Conservation (phyloP, 1,140 invertebrate genomes). For the Gonatopus flavifemur region DNA sequence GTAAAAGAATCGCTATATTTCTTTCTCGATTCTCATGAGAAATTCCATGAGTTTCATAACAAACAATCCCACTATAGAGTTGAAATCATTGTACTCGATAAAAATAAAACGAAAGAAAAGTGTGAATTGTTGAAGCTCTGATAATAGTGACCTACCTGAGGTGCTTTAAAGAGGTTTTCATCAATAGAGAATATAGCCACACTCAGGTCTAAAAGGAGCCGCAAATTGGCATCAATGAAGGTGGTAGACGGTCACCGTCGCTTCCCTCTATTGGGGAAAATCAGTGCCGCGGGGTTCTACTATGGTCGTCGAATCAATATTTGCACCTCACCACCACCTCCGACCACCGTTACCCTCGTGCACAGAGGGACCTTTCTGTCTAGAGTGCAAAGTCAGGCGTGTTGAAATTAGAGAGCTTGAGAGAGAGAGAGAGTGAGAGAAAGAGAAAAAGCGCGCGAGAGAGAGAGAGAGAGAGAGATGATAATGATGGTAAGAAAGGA, state of each 20-base stretch:
- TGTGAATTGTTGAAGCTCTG: too few relatives aligned
- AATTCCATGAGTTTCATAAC: too few relatives aligned
- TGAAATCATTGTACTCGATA: too few relatives aligned
- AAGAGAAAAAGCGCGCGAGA: background rate
- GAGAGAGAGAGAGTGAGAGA: background rate
- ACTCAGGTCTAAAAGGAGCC: too few relatives aligned
- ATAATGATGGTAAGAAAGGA: background rate
- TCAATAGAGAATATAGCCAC: slow-evolving; percentile 23
- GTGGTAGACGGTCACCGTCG: slow-evolving; percentile 17
- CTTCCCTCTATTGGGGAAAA: slow-evolving; percentile 24
- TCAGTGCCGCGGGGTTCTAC: slow-evolving; percentile 29
- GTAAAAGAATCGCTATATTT: too few relatives aligned
- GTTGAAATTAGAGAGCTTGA: slow-evolving; percentile 27
- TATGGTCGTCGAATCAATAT: slow-evolving; percentile 43
- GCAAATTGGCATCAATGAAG: slow-evolving; percentile 29
- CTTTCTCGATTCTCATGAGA: too few relatives aligned
- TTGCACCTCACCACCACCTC: slow-evolving; percentile 34
- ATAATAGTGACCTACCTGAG: too few relatives aligned
- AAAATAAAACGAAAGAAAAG: too few relatives aligned
- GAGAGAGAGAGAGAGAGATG: background rate
- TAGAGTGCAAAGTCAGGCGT: slow-evolving; percentile 19
- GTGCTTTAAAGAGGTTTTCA: slow-evolving; percentile 9
- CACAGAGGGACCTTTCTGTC: slow-evolving; percentile 7
- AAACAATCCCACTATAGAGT: too few relatives aligned
- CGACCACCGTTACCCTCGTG: too few relatives aligned